Percentiles rank a stretch among this genome's conserved stretches.
These are phyloP conservation scores for Uromys caudimaculatus DNA, from an alignment of 2,797 vertebrate genomes.

Conservation along the genomic window DNA sequence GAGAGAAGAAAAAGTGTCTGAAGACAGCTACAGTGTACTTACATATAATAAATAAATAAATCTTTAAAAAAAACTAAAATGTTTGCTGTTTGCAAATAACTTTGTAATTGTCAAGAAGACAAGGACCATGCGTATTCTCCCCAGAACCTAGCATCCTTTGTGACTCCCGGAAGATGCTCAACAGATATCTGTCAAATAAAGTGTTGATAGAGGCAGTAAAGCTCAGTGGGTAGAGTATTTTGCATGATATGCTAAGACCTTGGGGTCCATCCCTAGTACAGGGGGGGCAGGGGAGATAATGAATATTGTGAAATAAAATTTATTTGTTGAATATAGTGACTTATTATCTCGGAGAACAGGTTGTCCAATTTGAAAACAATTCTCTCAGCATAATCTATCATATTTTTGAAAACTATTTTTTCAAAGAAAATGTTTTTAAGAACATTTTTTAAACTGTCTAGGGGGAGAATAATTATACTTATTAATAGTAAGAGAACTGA, in stretches of 20 bases:
- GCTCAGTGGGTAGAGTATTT: background rate
- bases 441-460: background rate
- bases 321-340: conserved; percentile 31
- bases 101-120: background rate
- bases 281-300: background rate
- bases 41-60: no score
- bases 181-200: background rate
- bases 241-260: background rate
- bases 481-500: background rate
- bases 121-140: background rate
- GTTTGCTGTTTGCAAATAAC: background rate
- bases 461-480: background rate
- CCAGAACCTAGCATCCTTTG: background rate
- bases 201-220: background rate
- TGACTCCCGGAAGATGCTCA: background rate
- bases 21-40: no score
- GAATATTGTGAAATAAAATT: conserved; percentile 2
- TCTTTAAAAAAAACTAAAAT: background rate
- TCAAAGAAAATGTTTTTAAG: background rate
- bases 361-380: conserved; percentile 10
- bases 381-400: background rate
- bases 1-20: no score
- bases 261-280: background rate
- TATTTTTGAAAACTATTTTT: background rate
- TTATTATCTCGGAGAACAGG: background rate